phyloP scores from a whole-genome alignment of 2,797 vertebrate species.

The Anomalospiza imberbis region DNA sequence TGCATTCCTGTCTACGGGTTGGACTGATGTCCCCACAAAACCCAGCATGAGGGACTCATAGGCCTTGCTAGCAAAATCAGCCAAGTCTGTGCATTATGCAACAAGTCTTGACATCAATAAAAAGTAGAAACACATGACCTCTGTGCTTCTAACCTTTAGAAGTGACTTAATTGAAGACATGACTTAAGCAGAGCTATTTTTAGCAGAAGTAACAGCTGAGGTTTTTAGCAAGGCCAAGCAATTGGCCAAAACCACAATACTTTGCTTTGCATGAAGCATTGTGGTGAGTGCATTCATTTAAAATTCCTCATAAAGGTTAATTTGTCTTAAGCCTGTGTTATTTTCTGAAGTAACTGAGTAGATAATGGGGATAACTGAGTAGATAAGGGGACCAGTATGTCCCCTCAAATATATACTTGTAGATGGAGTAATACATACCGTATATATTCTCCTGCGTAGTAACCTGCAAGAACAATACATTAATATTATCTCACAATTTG shows the following conservation, averaged over 20 bases:
- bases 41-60: not conserved
- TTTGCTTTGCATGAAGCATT: not conserved
- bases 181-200: not conserved
- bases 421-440: conserved; percentile 1
- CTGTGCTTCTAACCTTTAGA: not conserved
- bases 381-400: not conserved
- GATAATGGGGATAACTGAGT: not conserved
- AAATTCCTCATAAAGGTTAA: not conserved
- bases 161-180: not conserved
- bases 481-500: not conserved
- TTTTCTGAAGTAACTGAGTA: not conserved
- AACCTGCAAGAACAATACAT: not conserved
- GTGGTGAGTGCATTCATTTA: not conserved
- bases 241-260: not conserved
- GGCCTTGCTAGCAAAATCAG: not conserved
- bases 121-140: not conserved
- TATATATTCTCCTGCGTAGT: not conserved
- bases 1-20: not conserved
- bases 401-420: not conserved
- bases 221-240: not conserved
- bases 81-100: not conserved
- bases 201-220: not conserved
- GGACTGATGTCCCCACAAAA: not conserved
- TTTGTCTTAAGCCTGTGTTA: not conserved
- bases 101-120: not conserved